phyloP scores from a whole-genome alignment of 2,797 vertebrate species.

The Hyperoplus immaculatus region DNA sequence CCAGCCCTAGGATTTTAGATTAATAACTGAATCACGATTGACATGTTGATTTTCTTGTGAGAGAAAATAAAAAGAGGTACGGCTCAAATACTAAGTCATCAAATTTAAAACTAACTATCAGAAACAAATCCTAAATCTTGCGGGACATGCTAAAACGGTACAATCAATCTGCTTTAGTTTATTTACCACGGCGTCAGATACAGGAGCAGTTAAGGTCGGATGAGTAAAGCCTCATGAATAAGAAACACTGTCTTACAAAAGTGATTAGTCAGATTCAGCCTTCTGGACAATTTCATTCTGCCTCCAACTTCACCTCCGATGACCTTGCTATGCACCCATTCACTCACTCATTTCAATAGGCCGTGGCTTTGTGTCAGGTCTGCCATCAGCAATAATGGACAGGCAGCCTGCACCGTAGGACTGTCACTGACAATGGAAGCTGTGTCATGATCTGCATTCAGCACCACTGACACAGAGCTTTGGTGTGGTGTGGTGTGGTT shows the following conservation, averaged over 20 bases:
- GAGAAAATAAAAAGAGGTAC: neutral
- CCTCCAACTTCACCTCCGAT: constrained; percentile 63
- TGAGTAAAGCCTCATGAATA: neutral
- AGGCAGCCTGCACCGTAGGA: constrained; percentile 55
- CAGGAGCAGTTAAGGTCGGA: constrained; percentile 11
- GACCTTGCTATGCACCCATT: constrained; percentile 68
- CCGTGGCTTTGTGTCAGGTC: constrained; percentile 71
- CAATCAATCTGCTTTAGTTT: constrained; percentile 2
- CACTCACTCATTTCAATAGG: constrained; percentile 59
- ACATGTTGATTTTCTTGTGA: neutral
- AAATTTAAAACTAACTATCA: too few relatives aligned
- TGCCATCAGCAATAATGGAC: constrained; percentile 78
- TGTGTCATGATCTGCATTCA: constrained; percentile 73
- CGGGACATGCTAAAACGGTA: neutral
- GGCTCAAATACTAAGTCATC: neutral
- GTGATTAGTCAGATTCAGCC: constrained; percentile 35
- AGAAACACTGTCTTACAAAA: neutral
- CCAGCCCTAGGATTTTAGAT: neutral
- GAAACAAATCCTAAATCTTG: neutral
- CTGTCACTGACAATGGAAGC: constrained; percentile 67
- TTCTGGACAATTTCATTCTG: constrained; percentile 19
- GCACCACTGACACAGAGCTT: constrained; percentile 44
- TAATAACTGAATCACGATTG: neutral
- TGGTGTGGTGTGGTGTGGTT: constrained; percentile 15
- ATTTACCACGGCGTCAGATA: constrained; percentile 10